Conservation (phyloP, 2,888 invertebrate genomes). For the Dicycla oo region DNA sequence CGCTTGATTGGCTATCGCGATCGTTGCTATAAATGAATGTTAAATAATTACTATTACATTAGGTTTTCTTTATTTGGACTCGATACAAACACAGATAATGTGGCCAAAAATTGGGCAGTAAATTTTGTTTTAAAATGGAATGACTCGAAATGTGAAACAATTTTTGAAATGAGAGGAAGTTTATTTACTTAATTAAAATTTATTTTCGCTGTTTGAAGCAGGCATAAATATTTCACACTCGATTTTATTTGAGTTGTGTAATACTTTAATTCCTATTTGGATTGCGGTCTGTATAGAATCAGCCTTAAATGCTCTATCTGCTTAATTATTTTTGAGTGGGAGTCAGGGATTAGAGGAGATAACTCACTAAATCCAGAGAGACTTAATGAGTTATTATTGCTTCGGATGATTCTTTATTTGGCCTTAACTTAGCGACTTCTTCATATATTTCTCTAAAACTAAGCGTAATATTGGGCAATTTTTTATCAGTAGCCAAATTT, state of each 20-base stretch:
- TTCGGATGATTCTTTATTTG: slow-evolving; percentile 4
- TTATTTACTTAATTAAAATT: slow-evolving; percentile 46
- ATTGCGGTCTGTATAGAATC: slow-evolving; percentile 2
- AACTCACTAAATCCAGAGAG: slow-evolving; percentile 5
- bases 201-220: slow-evolving; percentile 39
- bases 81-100: slow-evolving; percentile 20
- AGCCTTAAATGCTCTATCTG: not conserved
- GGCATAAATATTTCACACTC: slow-evolving; percentile 34
- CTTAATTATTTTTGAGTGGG: slow-evolving; percentile 16
- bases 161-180: slow-evolving; percentile 45
- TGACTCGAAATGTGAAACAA: slow-evolving; percentile 23
- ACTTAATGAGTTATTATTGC: slow-evolving; percentile 3
- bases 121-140: slow-evolving; percentile 37
- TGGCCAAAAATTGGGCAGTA: slow-evolving; percentile 24
- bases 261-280: slow-evolving; percentile 10
- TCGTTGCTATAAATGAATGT: slow-evolving; percentile 30
- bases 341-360: not conserved
- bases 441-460: slow-evolving; percentile 5
- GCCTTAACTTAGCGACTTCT: not conserved
- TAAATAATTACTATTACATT: slow-evolving; percentile 27
- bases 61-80: slow-evolving; percentile 47
- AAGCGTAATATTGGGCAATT: too few species aligned
- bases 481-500: too few species aligned
- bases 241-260: slow-evolving; percentile 32
- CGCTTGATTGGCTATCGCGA: not conserved